Evolutionary conservation across 2,113 vertebrate species (phyloP).

Genomic region (Nibea albiflora): DNA sequence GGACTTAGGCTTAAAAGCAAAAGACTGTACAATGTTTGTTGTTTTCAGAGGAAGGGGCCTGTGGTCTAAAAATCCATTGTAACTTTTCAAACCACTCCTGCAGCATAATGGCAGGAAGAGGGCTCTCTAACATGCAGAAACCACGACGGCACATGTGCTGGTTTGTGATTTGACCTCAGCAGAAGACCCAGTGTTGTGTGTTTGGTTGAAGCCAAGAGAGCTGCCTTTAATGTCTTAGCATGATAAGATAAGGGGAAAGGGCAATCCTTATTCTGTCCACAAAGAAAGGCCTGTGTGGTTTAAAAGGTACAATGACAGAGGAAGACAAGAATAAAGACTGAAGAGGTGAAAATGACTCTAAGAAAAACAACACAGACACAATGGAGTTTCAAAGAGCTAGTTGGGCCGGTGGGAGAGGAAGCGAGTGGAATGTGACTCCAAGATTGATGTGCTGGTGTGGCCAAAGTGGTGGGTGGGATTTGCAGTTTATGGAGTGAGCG

Average conservation of each 20-base stretch:
- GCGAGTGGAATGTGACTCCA: constrained; percentile 29
- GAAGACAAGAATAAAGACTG: not conserved
- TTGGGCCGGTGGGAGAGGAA: constrained; percentile 15
- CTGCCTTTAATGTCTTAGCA: not conserved
- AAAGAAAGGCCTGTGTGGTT: not conserved
- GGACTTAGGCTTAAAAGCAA: not conserved
- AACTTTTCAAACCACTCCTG: not conserved
- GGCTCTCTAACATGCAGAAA: not conserved
- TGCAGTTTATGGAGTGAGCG: constrained; percentile 23
- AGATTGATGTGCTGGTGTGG: constrained; percentile 25
- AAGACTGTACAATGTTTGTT: not conserved
- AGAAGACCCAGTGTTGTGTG: not conserved
- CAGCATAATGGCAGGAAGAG: not conserved
- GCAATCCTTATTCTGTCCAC: not conserved
- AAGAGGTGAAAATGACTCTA: not conserved
- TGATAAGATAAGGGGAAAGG: not conserved
- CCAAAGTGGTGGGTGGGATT: not conserved
- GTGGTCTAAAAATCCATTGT: not conserved
- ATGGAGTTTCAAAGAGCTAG: not conserved
- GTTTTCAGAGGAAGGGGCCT: not conserved
- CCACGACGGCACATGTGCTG: not conserved
- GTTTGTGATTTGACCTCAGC: not conserved
- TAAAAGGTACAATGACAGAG: not conserved
- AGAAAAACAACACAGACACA: not conserved
- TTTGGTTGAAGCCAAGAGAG: constrained; percentile 2